phyloP scores from a whole-genome alignment of 92 coral and sea anemone species.

The Parazoanthus swiftii region DNA sequence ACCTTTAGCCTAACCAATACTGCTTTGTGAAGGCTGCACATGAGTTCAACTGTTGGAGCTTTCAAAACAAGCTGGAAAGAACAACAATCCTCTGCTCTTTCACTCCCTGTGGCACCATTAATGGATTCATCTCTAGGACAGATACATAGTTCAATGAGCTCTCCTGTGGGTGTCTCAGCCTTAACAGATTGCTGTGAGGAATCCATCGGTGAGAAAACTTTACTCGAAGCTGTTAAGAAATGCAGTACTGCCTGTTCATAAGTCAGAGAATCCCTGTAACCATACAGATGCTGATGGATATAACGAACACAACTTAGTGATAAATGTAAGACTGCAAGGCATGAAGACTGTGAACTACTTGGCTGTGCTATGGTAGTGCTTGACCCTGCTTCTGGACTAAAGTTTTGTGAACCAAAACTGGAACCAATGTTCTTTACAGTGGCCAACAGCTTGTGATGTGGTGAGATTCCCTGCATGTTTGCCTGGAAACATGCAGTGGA shows the following conservation, averaged over 20 bases:
- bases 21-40: constrained; percentile 30
- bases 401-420: not conserved
- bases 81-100: not conserved
- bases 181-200: not conserved
- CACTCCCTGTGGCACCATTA: not conserved
- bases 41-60: constrained; percentile 10
- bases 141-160: constrained; percentile 1
- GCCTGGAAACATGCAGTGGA: not conserved
- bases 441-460: constrained; percentile 16
- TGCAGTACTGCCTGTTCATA: constrained; percentile 9
- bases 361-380: not conserved
- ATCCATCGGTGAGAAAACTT: not conserved
- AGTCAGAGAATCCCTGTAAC: not conserved
- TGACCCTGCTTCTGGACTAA: not conserved
- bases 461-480: constrained; percentile 3
- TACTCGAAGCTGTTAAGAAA: constrained; percentile 14
- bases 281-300: constrained; percentile 9
- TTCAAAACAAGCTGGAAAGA: constrained; percentile 12
- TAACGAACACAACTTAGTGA: not conserved
- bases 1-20: constrained; percentile 29
- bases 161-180: constrained; percentile 21
- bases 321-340: not conserved
- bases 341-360: not conserved
- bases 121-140: not conserved
- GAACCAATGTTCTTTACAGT: not conserved